phyloP scores from a whole-genome alignment of 1,140 invertebrate species.

The Nasonia giraulti region DNA sequence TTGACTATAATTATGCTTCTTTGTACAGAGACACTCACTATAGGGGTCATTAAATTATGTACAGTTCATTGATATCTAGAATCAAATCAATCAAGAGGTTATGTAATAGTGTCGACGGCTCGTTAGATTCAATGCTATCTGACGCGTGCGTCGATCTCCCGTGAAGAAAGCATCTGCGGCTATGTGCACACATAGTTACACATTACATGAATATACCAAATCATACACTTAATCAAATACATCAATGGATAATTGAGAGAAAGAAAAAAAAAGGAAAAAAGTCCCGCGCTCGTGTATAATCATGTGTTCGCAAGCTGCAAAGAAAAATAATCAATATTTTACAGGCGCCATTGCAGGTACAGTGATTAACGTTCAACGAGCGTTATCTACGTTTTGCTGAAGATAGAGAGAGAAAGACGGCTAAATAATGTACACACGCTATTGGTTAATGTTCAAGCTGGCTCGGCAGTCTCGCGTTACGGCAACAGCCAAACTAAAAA shows the following conservation, averaged over 20 bases:
- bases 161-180: slow-evolving; percentile 31
- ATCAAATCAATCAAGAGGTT: neutral
- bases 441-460: slow-evolving; percentile 9
- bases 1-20: neutral
- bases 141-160: slow-evolving; percentile 48
- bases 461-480: neutral
- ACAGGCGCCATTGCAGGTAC: neutral
- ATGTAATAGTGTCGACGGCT: neutral
- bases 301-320: slow-evolving; percentile 29
- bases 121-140: slow-evolving; percentile 3
- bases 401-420: neutral
- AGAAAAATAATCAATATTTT: slow-evolving; percentile 23
- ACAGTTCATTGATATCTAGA: neutral
- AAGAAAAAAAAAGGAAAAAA: slow-evolving; percentile 22
- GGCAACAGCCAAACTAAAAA: slow-evolving; percentile 5
- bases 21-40: neutral
- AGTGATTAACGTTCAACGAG: neutral
- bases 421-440: slow-evolving; percentile 17
- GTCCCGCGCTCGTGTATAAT: slow-evolving; percentile 14
- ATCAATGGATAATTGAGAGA: neutral
- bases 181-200: slow-evolving; percentile 20
- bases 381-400: neutral
- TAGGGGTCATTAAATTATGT: neutral
- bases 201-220: neutral
- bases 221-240: slow-evolving; percentile 11